Conservation (phyloP, 2,888 invertebrate genomes). For the Andrena camellia region DNA sequence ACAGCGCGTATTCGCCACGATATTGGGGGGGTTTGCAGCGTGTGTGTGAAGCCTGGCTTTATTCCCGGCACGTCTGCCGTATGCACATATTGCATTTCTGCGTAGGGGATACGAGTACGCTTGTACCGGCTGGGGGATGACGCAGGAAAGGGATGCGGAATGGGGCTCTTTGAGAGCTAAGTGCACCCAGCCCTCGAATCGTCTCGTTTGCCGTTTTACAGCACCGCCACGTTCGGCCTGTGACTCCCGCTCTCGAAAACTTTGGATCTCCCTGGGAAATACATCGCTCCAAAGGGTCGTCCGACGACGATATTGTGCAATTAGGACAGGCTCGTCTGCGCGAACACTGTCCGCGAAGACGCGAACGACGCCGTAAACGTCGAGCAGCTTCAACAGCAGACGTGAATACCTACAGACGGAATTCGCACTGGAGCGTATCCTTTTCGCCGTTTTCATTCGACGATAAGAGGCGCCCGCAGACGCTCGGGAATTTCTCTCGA, state of each 20-base stretch:
- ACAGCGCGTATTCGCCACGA: conserved; percentile 1
- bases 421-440: background rate
- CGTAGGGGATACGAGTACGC: conserved; percentile 35
- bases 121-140: conserved; percentile 33
- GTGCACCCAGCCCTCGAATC: conserved; percentile 59
- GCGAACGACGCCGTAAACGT: background rate
- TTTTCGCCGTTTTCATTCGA: conserved; percentile 21
- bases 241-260: conserved; percentile 9
- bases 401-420: conserved; percentile 1
- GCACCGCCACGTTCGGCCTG: conserved; percentile 12
- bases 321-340: background rate
- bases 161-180: conserved; percentile 66
- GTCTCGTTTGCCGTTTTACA: conserved; percentile 51
- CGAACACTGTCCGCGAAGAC: background rate
- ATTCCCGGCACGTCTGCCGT: conserved; percentile 69
- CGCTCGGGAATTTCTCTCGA: conserved; percentile 25
- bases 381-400: background rate
- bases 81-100: conserved; percentile 74
- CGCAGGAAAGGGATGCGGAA: conserved; percentile 41
- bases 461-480: conserved; percentile 33
- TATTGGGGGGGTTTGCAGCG: conserved; percentile 14
- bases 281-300: background rate
- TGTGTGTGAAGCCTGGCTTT: conserved; percentile 44
- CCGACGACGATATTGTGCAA: background rate
- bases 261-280: conserved; percentile 16